Evolutionary conservation across 2,113 vertebrate genomes (phyloP).

Genomic region (Lanius collurio): DNA sequence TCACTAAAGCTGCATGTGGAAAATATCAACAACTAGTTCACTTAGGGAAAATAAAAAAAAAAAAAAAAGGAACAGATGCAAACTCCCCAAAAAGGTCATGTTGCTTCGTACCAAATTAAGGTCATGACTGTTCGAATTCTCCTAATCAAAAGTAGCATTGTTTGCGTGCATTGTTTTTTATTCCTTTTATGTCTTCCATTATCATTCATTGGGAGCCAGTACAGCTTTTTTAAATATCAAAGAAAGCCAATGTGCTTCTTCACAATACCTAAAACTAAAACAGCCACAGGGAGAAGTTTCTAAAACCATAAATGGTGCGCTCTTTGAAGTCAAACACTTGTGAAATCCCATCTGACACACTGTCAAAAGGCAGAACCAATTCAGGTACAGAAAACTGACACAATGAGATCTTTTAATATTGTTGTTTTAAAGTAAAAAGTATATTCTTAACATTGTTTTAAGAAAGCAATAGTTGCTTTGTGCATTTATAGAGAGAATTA

Average conservation of each 20-base stretch:
- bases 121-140: neutral
- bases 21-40: neutral
- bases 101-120: neutral
- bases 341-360: conserved; percentile 2
- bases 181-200: neutral
- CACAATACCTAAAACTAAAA: neutral
- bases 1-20: neutral
- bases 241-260: neutral
- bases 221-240: neutral
- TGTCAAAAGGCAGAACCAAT: neutral
- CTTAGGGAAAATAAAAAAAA: neutral
- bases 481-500: neutral
- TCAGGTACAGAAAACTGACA: neutral
- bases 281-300: neutral
- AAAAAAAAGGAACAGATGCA: neutral
- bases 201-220: neutral
- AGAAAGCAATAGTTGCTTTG: neutral
- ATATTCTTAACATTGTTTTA: neutral
- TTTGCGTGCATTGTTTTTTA: neutral
- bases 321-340: neutral
- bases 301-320: neutral
- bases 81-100: neutral
- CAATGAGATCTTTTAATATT: neutral
- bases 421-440: neutral
- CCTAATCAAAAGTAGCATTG: neutral